Evolutionary conservation across 2,888 invertebrate species (phyloP).

Genomic region (Beris chalybata): DNA sequence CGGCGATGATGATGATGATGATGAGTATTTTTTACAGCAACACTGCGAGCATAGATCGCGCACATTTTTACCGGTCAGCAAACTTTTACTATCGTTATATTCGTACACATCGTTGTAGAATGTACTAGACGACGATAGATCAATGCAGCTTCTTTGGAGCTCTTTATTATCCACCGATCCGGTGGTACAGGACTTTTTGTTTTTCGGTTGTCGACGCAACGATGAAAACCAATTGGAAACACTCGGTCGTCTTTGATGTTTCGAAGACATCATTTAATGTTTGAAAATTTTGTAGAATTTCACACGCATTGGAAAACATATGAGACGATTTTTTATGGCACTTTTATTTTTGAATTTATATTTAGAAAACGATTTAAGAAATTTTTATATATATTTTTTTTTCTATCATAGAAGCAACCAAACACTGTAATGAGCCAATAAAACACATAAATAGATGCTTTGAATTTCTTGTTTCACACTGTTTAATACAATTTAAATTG

Average conservation of each 20-base stretch:
- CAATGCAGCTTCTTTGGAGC: conserved; percentile 55
- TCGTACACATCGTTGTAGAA: conserved; percentile 46
- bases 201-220: conserved; percentile 63
- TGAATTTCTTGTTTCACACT: too few species aligned
- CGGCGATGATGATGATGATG: conserved; percentile 24
- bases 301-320: conserved; percentile 10
- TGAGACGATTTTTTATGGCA: conserved; percentile 20
- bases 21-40: conserved; percentile 46
- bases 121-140: conserved; percentile 50
- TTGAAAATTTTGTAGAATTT: not conserved
- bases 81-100: conserved; percentile 43
- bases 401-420: too few species aligned
- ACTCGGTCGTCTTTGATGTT: conserved; percentile 68
- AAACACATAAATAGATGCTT: too few species aligned
- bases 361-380: not conserved
- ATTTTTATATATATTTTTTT: too few species aligned
- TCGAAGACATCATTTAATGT: conserved; percentile 44
- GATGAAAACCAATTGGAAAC: conserved; percentile 83
- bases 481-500: too few species aligned
- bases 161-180: conserved; percentile 44
- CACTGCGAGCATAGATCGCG: conserved; percentile 51
- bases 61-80: conserved; percentile 40
- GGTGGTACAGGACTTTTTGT: conserved; percentile 4
- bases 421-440: too few species aligned
- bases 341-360: conserved; percentile 5